Evolutionary conservation across 2,888 invertebrate genomes (phyloP), one percentile per base, ranked within the genome.

Genomic region (Melipona beecheii): DNA sequence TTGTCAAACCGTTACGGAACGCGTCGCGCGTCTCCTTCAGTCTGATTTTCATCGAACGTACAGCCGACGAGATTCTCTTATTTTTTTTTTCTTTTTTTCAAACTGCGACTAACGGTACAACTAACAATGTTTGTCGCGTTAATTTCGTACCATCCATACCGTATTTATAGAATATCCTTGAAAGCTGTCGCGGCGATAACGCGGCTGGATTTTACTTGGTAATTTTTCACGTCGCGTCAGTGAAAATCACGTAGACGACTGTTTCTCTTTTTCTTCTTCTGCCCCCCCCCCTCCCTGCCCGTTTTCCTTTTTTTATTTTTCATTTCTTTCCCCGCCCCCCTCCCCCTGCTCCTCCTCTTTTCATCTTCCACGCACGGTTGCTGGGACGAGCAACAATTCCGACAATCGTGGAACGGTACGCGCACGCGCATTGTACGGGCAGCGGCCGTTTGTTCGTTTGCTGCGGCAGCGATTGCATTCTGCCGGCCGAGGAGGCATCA

Each of bases 401-500:
- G 81, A 83, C 84, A 76, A 84, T 85, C 79, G 79, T 31, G 54
- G 56, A 83, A 83, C 77, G 75, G 83, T 83, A 75, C 75, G 84
- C 84, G 78, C 68, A 79, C n/a, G 69, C 72, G 71, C 75, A 78
- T 84, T 83, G 82, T 83, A 66, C 73, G 62, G 49, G 52, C 52
- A 72, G 77, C 24, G 71, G 72, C 36, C 80, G 78, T 85, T 75
- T 87, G 88, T 90, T 76, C 76, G 80, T 88, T 82, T 74, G 76
- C 75, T 74, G 76, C 75, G 80, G 84, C 87, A 84, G 81, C 87
- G 87, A 89, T 89, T 88, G 90, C 88, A 89, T 88, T 88, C 84
- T 81, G 81, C 84, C 80, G 79, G 75, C 85, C 21, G 82, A 74
- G 93, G 82, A 74, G 93, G 92, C 93, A 93, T 93, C 93, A 93